Conservation (phyloP, 1,140 invertebrate species). For the Drosophila obscura region DNA sequence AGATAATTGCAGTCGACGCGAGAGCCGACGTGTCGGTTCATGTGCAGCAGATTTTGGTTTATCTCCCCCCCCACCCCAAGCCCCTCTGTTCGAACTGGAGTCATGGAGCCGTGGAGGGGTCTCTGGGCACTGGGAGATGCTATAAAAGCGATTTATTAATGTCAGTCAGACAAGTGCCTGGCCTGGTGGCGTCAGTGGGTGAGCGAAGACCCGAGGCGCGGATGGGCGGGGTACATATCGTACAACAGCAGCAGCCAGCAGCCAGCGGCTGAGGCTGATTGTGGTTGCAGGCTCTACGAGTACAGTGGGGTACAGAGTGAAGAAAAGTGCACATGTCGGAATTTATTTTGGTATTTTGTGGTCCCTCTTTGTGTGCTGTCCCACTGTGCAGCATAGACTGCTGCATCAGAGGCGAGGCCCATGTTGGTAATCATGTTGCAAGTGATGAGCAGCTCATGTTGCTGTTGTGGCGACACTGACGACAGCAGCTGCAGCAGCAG, state of each 20-base stretch:
- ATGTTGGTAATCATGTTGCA: conserved; percentile 75
- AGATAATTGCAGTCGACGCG: conserved; percentile 39
- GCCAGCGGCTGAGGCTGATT: conserved; percentile 8
- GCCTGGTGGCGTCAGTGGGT: conserved; percentile 62
- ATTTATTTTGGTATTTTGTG: background rate
- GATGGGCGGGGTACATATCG: conserved; percentile 10
- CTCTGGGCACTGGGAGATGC: conserved; percentile 36
- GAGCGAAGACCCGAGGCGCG: conserved; percentile 12
- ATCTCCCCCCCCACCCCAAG: conserved; percentile 13
- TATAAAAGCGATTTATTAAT: conserved; percentile 81
- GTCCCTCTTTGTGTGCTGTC: background rate
- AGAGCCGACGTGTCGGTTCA: conserved; percentile 30
- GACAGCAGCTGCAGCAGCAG: conserved; percentile 39
- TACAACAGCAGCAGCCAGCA: conserved; percentile 6
- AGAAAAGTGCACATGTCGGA: background rate
- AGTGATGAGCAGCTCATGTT: conserved; percentile 74
- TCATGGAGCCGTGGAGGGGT: background rate
- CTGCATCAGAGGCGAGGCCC: conserved; percentile 22
- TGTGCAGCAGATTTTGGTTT: conserved; percentile 55
- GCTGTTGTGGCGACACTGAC: conserved; percentile 29
- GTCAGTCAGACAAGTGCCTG: conserved; percentile 78
- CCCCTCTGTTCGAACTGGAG: conserved; percentile 20
- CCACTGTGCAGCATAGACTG: conserved; percentile 31
- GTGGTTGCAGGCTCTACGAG: conserved; percentile 1
- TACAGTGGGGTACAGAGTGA: background rate